A percentile compares a stretch with the other conserved stretches of the same genome.
Conservation (phyloP, 1,140 invertebrate species). For the Pseudachorutes palmiensis region DNA sequence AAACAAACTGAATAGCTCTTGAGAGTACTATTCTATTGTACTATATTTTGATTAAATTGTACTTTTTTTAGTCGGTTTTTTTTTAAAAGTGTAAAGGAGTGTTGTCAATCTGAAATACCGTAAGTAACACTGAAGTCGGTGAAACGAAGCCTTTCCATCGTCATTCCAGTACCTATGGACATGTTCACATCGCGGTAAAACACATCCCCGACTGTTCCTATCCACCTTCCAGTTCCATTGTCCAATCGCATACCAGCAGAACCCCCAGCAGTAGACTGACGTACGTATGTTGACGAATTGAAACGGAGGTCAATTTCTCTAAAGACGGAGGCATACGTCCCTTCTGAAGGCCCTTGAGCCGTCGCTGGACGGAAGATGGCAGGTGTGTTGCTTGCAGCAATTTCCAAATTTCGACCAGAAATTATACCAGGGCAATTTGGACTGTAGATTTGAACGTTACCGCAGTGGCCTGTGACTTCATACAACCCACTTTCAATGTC, state of each 20-base stretch:
- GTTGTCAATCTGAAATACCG: too few species aligned
- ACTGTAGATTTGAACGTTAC: too few species aligned
- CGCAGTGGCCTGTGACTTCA: too few species aligned
- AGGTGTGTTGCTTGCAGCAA: not conserved
- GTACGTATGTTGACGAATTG: not conserved
- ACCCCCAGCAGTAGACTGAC: not conserved
- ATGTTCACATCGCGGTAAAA: not conserved
- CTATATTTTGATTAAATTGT: too few species aligned
- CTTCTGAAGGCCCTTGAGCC: not conserved
- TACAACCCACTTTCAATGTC: too few species aligned
- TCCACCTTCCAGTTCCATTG: constrained; percentile 1
- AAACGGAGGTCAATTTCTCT: not conserved
- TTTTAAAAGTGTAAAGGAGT: too few species aligned
- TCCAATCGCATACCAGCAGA: not conserved
- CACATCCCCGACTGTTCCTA: not conserved
- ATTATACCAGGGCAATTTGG: not conserved
- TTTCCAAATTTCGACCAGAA: not conserved
- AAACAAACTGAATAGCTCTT: too few species aligned
- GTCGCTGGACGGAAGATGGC: not conserved
- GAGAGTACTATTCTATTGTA: too few species aligned
- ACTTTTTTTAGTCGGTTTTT: too few species aligned
- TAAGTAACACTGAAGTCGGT: not conserved
- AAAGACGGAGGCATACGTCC: not conserved
- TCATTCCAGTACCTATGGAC: not conserved
- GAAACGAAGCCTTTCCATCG: not conserved